A percentile compares a stretch with the other conserved stretches of the same genome.
Conservation (phyloP, 92 coral and sea anemone genomes). For the Hydrozoanthus gracilis region DNA sequence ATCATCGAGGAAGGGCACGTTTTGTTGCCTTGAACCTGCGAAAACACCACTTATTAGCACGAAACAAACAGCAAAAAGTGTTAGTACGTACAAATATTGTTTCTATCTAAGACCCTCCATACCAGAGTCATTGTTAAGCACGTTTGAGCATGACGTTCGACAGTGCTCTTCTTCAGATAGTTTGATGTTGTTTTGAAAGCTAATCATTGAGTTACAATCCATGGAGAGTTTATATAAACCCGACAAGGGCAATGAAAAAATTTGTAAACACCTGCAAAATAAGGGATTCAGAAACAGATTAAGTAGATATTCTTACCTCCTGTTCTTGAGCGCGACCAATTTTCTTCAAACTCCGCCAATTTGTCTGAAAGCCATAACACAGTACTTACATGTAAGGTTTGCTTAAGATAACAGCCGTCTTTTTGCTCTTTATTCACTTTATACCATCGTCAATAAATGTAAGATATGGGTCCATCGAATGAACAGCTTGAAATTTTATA, state of each 20-base stretch:
- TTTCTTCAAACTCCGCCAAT: slow-evolving; percentile 62
- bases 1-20: neutral
- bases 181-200: too few relatives aligned
- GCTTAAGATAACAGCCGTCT: too few relatives aligned
- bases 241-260: neutral
- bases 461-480: too few relatives aligned
- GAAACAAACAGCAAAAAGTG: too few relatives aligned
- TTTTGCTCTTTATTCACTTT: too few relatives aligned
- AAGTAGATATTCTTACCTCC: slow-evolving; percentile 32
- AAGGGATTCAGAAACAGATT: neutral
- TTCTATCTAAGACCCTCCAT: too few relatives aligned
- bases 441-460: too few relatives aligned
- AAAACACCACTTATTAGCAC: neutral
- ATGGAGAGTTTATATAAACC: neutral
- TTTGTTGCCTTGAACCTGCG: slow-evolving; percentile 32
- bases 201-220: neutral
- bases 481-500: too few relatives aligned
- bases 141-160: too few relatives aligned
- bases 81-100: neutral
- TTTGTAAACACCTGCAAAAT: neutral
- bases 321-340: slow-evolving; percentile 52
- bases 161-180: neutral
- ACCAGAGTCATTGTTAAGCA: too few relatives aligned
- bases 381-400: neutral
- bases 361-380: slow-evolving; percentile 18